Evolutionary conservation across 2,113 vertebrate species (phyloP), one percentile per base, ranked within the genome.

Genomic region (Phoxinus phoxinus): DNA sequence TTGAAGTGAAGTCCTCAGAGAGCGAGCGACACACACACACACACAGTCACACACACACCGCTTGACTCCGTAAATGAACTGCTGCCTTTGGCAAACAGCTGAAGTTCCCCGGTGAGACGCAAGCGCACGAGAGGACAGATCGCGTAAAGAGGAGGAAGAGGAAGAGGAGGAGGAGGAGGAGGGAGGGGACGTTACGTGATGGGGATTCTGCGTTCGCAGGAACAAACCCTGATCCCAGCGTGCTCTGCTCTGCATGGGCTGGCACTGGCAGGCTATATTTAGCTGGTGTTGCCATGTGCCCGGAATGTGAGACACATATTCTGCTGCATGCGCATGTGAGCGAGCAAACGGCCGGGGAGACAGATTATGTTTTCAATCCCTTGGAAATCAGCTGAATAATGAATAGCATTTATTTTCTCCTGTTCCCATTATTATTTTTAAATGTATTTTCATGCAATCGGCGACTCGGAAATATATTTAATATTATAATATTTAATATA

Each of bases 201-300:
- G 46, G 63, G 86, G 81, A 84, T 88, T 48, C 80, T 84, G 80
- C 23, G 21, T 63, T 87, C 81, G 61, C 71, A 84, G 84, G 46
- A 87, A 78, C 84, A 86, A 88, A 86, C 88, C 69, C 88, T 92
- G 91, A 93, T 93, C 93, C 92, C 48, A 84, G 90, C 88, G 89
- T 88, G 89, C 92, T 56, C 53, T 89, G 92, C 87, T 41, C 41
- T 41, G 41, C 41, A 41, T 76, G 63, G 73, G 87, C 91, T 91
- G 89, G 85, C 72, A 81, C 91, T 91, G 89, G 85, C 72, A 81
- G 72, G 91, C 92, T 95, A 95, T 94, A 93, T 95, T 93, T 95
- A 95, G 94, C 89, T 88, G 69, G 89, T 93, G 93, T 95, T 95
- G 93, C 94, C 94, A 95, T 94, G 94, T 93, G 92, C 91, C 27